phyloP scores from a whole-genome alignment of 2,888 invertebrate species.

The Anorthoa munda region DNA sequence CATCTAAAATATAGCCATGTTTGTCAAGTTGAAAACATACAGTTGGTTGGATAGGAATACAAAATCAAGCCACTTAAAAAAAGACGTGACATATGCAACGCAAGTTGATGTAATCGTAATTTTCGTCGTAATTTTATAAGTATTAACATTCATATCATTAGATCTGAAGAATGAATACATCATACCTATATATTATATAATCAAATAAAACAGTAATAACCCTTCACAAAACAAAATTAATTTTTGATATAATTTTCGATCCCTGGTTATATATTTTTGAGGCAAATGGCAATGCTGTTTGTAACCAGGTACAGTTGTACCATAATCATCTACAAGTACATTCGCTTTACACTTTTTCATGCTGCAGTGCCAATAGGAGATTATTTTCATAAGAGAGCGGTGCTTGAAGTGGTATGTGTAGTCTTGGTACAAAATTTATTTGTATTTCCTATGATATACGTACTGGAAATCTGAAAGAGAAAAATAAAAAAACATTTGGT shows the following conservation, averaged over 20 bases:
- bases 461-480: not conserved
- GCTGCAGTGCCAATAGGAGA: conserved; percentile 28
- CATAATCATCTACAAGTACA: not conserved
- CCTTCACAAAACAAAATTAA: not conserved
- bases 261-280: conserved; percentile 21
- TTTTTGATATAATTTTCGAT: conserved; percentile 49
- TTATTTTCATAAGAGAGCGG: not conserved
- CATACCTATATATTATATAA: too few relatives aligned
- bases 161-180: too few relatives aligned
- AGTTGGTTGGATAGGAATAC: too few relatives aligned
- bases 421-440: conserved; percentile 13
- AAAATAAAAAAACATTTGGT: not conserved
- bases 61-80: too few relatives aligned
- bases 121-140: too few relatives aligned
- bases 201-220: too few relatives aligned
- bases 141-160: too few relatives aligned
- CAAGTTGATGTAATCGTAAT: too few relatives aligned
- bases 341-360: not conserved
- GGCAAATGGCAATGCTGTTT: conserved; percentile 25
- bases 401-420: conserved; percentile 18
- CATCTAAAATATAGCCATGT: too few relatives aligned
- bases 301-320: not conserved
- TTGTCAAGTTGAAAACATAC: too few relatives aligned
- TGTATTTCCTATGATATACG: not conserved
- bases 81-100: too few relatives aligned